These are phyloP conservation scores for Hymenochirus boettgeri DNA, from an alignment of 2,113 vertebrate genomes.

Conservation along the genomic window DNA sequence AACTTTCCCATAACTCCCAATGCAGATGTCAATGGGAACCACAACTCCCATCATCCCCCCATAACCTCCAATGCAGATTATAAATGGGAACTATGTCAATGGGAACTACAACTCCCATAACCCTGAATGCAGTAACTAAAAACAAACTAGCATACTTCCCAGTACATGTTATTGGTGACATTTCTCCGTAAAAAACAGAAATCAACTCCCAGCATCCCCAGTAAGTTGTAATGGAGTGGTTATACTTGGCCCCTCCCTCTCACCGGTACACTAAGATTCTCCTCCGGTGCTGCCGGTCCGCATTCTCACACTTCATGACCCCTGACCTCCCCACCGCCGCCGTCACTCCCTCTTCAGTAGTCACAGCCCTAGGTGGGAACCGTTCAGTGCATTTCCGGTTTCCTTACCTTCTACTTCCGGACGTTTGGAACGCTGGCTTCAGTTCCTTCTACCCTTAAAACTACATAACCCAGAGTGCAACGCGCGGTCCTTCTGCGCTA, in stretches of 20 bases:
- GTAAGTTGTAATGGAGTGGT: too few species aligned
- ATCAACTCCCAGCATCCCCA: too few species aligned
- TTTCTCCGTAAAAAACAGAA: too few species aligned
- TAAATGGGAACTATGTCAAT: too few species aligned
- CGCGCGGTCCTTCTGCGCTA: background rate
- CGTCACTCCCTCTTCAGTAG: background rate
- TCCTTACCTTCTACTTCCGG: background rate
- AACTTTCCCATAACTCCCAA: too few species aligned
- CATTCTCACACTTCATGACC: background rate
- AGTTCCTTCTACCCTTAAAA: too few species aligned
- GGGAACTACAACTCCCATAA: too few species aligned
- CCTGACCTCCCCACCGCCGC: background rate
- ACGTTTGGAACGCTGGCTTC: too few species aligned
- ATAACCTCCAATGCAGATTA: background rate
- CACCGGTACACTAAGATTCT: slow-evolving; percentile 9
- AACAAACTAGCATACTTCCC: too few species aligned
- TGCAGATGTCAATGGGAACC: background rate
- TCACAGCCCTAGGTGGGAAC: background rate
- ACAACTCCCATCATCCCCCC: background rate
- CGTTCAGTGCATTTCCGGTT: background rate
- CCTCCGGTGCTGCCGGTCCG: background rate
- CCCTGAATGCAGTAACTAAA: too few species aligned
- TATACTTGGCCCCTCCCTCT: background rate
- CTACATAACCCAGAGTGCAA: background rate
- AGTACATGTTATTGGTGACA: too few species aligned